Evolutionary conservation across 2,888 invertebrate species (phyloP).

Genomic region (Drosophila seclusa): DNA sequence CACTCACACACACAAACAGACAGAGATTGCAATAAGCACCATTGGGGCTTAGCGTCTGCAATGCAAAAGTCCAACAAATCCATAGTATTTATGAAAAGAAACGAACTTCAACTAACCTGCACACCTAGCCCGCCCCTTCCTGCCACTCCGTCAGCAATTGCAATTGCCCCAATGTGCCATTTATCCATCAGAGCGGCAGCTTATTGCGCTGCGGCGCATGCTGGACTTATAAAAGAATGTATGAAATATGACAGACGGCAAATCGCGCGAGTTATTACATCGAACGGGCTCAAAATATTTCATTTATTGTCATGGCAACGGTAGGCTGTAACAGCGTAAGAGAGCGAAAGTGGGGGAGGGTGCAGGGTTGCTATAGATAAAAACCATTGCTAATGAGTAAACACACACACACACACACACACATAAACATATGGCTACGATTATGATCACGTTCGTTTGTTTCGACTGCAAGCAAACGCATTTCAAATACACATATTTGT

Average conservation of each 20-base stretch:
- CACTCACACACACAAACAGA: neutral
- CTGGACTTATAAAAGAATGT: slow-evolving; percentile 56
- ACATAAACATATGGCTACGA: neutral
- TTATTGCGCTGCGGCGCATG: slow-evolving; percentile 41
- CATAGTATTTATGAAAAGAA: slow-evolving; percentile 42
- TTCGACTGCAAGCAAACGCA: neutral
- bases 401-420: neutral
- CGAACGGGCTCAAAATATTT: slow-evolving; percentile 74
- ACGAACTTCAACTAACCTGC: slow-evolving; percentile 45
- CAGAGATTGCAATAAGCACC: slow-evolving; percentile 26
- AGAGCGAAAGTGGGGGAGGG: neutral
- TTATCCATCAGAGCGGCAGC: slow-evolving; percentile 47
- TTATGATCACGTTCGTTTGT: neutral
- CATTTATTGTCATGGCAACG: slow-evolving; percentile 70
- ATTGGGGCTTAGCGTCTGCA: slow-evolving; percentile 44
- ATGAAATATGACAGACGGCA: slow-evolving; percentile 74
- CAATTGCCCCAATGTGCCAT: slow-evolving; percentile 39
- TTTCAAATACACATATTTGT: neutral
- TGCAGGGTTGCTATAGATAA: neutral
- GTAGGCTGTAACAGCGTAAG: neutral
- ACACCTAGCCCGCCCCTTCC: neutral
- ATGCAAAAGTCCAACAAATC: slow-evolving; percentile 55
- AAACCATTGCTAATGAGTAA: neutral
- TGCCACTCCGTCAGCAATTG: neutral
- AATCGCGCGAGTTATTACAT: slow-evolving; percentile 72